phyloP scores from a whole-genome alignment of 1,140 invertebrate species.

The Scaptodrosophila lebanonensis region DNA sequence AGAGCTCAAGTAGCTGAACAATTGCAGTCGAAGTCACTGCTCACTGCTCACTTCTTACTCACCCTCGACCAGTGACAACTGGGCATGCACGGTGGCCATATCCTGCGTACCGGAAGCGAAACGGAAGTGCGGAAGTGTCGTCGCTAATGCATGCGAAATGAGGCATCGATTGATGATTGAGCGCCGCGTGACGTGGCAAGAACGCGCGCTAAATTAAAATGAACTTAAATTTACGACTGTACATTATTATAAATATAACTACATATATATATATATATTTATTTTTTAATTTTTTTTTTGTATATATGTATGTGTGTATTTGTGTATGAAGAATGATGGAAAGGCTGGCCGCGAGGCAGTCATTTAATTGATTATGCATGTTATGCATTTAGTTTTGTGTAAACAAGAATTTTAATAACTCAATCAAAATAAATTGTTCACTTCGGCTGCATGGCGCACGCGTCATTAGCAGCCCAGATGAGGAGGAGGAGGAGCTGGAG shows the following conservation, averaged over 20 bases:
- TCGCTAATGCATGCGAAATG: too few relatives aligned
- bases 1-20: too few relatives aligned
- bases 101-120: background rate
- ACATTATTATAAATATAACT: conserved; percentile 26
- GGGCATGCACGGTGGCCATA: too few relatives aligned
- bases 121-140: conserved; percentile 25
- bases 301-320: background rate
- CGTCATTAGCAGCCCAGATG: conserved; percentile 5
- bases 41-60: too few relatives aligned
- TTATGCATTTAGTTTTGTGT: conserved; percentile 32
- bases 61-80: too few relatives aligned
- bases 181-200: too few relatives aligned
- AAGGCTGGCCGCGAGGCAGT: too few relatives aligned
- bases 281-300: background rate
- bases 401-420: conserved; percentile 71
- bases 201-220: conserved; percentile 31
- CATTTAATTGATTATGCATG: conserved; percentile 28
- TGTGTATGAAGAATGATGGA: background rate
- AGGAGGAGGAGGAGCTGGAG: background rate
- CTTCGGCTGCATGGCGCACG: background rate
- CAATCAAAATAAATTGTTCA: conserved; percentile 53
- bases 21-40: too few relatives aligned
- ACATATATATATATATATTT: background rate
- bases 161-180: too few relatives aligned
- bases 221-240: conserved; percentile 29